Evolutionary conservation across 2,797 vertebrate species (phyloP).

Genomic region (Tamandua tetradactyla): DNA sequence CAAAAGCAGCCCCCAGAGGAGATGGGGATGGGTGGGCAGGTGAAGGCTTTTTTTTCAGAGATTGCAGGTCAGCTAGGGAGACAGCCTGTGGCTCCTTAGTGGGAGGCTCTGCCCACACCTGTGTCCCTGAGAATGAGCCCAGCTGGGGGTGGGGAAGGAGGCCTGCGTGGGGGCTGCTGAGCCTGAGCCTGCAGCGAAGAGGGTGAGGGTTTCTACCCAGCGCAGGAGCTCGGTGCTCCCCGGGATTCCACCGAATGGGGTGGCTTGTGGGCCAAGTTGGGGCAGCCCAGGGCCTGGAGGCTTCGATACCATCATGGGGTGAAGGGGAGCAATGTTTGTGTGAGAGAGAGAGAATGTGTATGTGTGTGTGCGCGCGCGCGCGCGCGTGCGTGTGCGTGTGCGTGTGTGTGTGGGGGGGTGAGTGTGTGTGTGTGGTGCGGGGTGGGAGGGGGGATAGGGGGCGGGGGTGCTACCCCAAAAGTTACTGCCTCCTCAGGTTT

Average conservation of each 20-base stretch:
- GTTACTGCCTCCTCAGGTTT: constrained; percentile 50
- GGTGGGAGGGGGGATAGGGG: not conserved
- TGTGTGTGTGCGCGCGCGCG: not conserved
- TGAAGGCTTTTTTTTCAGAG: not conserved
- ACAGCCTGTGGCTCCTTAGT: not conserved
- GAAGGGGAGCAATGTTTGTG: not conserved
- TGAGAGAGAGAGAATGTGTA: not conserved
- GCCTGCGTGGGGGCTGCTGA: not conserved
- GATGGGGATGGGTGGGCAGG: not conserved
- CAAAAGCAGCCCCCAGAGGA: not conserved
- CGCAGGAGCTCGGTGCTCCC: not conserved
- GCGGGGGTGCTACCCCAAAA: constrained; percentile 27
- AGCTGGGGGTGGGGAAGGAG: not conserved
- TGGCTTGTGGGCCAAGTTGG: not conserved
- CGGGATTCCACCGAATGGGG: not conserved
- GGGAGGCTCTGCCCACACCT: not conserved
- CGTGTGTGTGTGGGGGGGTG: not conserved
- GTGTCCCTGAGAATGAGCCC: not conserved
- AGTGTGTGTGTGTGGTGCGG: not conserved
- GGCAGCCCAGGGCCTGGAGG: not conserved
- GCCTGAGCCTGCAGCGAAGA: not conserved
- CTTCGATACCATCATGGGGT: not conserved
- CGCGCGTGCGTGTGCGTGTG: no score
- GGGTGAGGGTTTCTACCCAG: not conserved
- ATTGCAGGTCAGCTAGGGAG: not conserved